phyloP scores from a whole-genome alignment of 1,140 invertebrate genomes.

The Zaprionus ornatus region DNA sequence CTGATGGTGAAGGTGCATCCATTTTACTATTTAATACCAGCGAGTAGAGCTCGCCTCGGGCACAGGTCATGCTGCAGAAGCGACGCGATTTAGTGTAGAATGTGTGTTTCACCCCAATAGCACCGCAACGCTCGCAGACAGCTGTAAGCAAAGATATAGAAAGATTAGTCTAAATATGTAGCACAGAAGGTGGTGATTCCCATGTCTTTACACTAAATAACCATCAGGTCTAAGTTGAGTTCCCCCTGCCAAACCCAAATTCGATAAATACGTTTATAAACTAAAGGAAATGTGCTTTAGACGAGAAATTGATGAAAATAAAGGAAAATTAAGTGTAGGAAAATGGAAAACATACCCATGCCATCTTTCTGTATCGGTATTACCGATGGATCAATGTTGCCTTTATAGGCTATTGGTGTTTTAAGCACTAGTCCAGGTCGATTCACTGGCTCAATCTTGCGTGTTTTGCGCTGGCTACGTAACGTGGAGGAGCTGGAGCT shows the following conservation, averaged over 20 bases:
- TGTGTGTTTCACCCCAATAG: conserved; percentile 94
- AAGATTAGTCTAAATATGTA: neutral
- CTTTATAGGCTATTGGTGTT: conserved; percentile 91
- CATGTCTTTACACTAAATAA: too few relatives aligned
- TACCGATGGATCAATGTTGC: conserved; percentile 90
- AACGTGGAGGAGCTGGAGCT: conserved; percentile 45
- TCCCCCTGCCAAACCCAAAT: conserved; percentile 47
- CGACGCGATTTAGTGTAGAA: conserved; percentile 94
- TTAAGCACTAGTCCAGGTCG: conserved; percentile 90
- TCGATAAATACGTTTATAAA: conserved; percentile 19
- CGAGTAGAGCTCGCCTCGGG: conserved; percentile 85
- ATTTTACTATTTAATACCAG: conserved; percentile 82
- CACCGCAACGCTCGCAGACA: conserved; percentile 94
- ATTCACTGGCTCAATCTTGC: conserved; percentile 90
- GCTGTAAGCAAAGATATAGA: conserved; percentile 84
- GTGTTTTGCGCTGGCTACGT: conserved; percentile 79
- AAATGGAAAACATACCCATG: conserved; percentile 87
- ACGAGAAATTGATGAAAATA: conserved; percentile 8
- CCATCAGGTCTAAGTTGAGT: too few relatives aligned
- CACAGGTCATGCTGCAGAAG: conserved; percentile 91
- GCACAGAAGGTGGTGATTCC: too few relatives aligned
- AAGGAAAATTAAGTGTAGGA: conserved; percentile 36
- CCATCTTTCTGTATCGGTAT: conserved; percentile 93
- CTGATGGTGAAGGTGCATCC: conserved; percentile 55
- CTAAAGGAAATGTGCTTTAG: conserved; percentile 18